Conservation (phyloP, 2,888 invertebrate species). For the Chromoteleia sp. region DNA sequence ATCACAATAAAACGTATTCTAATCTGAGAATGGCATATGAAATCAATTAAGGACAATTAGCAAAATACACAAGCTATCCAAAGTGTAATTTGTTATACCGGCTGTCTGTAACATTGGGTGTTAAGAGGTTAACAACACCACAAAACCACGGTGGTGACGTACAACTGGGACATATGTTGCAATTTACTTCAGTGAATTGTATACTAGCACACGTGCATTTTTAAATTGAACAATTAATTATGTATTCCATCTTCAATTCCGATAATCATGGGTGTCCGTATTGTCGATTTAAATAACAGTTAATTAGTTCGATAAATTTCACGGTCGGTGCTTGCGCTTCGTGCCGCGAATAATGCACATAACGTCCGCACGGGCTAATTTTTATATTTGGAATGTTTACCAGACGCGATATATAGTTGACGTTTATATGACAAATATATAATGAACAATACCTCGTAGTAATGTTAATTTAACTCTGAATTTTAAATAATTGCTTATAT, state of each 20-base stretch:
- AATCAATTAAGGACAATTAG: slow-evolving; percentile 65
- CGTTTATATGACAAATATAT: no score
- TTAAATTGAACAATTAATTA: slow-evolving; percentile 50
- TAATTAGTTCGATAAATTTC: slow-evolving; percentile 48
- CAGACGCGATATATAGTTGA: no score
- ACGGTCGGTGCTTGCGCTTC: slow-evolving; percentile 3
- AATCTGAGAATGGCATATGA: slow-evolving; percentile 56
- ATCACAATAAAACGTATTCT: slow-evolving; percentile 42
- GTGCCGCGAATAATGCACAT: slow-evolving; percentile 18
- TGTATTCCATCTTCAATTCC: slow-evolving; percentile 46
- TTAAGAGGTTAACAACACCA: slow-evolving; percentile 66
- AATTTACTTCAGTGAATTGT: slow-evolving; percentile 47
- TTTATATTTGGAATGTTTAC: no score
- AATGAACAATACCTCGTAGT: no score
- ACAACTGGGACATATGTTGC: slow-evolving; percentile 48
- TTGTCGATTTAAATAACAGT: slow-evolving; percentile 38
- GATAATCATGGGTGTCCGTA: neutral
- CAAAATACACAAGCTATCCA: slow-evolving; percentile 63
- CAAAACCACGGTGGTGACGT: slow-evolving; percentile 58
- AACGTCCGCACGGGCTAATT: neutral
- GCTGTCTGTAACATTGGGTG: slow-evolving; percentile 63
- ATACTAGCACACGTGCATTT: slow-evolving; percentile 15
- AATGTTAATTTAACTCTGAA: no score
- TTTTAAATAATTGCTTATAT: no score
- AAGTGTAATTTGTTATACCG: slow-evolving; percentile 60